Percentiles rank a stretch among this genome's conserved stretches.
Evolutionary conservation across 2,797 vertebrate species (phyloP).

Genomic region (Poecilia picta): DNA sequence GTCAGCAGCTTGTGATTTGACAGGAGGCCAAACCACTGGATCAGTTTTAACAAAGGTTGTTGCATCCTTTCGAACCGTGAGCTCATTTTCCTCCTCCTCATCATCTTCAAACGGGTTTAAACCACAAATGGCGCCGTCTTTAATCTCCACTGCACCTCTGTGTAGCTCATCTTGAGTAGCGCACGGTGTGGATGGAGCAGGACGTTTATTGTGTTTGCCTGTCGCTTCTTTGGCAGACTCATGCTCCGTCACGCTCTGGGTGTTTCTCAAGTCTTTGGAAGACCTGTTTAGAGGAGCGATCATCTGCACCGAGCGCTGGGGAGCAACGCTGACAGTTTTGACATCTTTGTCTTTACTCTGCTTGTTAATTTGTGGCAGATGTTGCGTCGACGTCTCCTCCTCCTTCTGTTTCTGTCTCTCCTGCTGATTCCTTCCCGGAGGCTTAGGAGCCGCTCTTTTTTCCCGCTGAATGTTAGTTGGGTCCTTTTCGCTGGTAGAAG

Average conservation of each 20-base stretch:
- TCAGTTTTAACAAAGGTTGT: neutral
- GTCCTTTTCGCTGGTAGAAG: conserved; percentile 38
- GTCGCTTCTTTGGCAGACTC: conserved; percentile 7
- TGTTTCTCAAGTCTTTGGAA: conserved; percentile 21
- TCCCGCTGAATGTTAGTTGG: conserved; percentile 40
- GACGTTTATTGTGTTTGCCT: conserved; percentile 59
- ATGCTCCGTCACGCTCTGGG: conserved; percentile 11
- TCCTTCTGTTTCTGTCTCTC: conserved; percentile 22
- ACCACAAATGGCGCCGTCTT: conserved; percentile 19
- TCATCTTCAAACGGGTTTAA: conserved; percentile 75
- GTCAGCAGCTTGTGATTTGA: conserved; percentile 7
- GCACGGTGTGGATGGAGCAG: conserved; percentile 63
- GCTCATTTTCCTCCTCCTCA: conserved; percentile 47
- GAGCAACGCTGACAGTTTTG: conserved; percentile 43
- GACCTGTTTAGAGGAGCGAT: conserved; percentile 45
- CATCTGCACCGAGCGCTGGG: conserved; percentile 43
- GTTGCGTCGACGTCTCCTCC: conserved; percentile 9
- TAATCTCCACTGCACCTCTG: neutral
- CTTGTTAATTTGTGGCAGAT: conserved; percentile 23
- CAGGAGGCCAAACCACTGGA: conserved; percentile 6
- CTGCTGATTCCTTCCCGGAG: conserved; percentile 53
- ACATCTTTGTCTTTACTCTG: conserved; percentile 35
- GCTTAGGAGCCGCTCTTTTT: conserved; percentile 69
- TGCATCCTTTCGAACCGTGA: conserved; percentile 7
- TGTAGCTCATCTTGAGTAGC: conserved; percentile 22